Evolutionary conservation across 53 echinoderm and acorn worm genomes (phyloP), one percentile per base, ranked within the genome.

Genomic region (Crossaster papposus): DNA sequence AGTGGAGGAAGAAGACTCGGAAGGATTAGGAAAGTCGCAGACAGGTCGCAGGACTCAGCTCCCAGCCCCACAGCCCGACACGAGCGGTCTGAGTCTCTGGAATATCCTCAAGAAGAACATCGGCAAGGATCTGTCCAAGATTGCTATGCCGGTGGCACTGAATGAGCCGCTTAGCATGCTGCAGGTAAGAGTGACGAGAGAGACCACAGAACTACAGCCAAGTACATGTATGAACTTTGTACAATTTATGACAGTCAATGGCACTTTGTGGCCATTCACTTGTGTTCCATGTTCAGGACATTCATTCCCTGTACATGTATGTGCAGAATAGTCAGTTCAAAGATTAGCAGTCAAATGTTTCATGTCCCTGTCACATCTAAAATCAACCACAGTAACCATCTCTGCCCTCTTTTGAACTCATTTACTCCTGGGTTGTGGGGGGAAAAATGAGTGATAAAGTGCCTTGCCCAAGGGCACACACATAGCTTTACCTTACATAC

Each of bases 151-250:
- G 31, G 99, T 99, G 26, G 96, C 96, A n/a, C 92, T 99, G 77
- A 99, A 96, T 83, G 99, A 99, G 79, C 99, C 96, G 0, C 96
- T 96, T 38, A 99, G 99, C 81, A 99, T 99, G 99, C 90, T 96
- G 26, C 99, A 99, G 96, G 99, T 99, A 77, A 14, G 2, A 3
- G 28, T 26, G 62, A 3, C 62, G 26, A 26, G 68, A 26, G 28
- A 23, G 28, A 26, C 4, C 20, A 12, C 15, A 68, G 68, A 11
- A 58, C 22, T 18, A 17, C 12, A 2, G 17, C 15, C n/a, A n/a
- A n/a, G n/a, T n/a, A n/a, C n/a, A n/a, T n/a, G n/a, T 44, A 44
- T 44, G 44, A 9, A 44, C 44, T 44, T 9, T 9, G 44, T 24
- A 70, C 12, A 70, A 30, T 70, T 8, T n/a, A n/a, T n/a, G 13